phyloP scores from a whole-genome alignment of 2,113 vertebrate species.

The Dipodomys spectabilis region DNA sequence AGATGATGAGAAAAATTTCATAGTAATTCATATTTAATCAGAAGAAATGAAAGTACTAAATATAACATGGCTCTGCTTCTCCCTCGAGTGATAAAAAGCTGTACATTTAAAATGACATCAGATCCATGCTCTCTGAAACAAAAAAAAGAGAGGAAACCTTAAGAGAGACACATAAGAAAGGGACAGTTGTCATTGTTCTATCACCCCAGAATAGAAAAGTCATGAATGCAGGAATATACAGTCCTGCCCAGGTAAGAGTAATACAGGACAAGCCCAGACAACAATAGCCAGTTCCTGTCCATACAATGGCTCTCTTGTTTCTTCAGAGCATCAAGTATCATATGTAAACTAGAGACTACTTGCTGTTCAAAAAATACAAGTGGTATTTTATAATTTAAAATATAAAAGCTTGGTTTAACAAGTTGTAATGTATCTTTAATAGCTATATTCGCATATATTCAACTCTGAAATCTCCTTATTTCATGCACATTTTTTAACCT shows the following conservation, averaged over 20 bases:
- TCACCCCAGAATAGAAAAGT: conserved; percentile 75
- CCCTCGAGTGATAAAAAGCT: conserved; percentile 95
- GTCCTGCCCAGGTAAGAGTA: conserved; percentile 68
- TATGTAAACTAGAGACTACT: not conserved
- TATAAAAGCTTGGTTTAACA: not conserved
- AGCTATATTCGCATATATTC: not conserved
- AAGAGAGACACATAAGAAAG: conserved; percentile 80
- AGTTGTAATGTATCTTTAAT: not conserved
- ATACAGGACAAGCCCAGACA: conserved; percentile 52
- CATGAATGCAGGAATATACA: conserved; percentile 69
- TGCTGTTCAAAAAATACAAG: conserved; percentile 47
- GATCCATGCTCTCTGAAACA: conserved; percentile 90
- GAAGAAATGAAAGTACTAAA: conserved; percentile 97
- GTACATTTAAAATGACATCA: conserved; percentile 95
- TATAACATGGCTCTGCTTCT: conserved; percentile 95
- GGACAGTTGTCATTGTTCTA: conserved; percentile 76
- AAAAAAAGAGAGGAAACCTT: conserved; percentile 78
- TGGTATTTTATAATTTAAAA: conserved; percentile 30
- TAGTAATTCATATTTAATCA: conserved; percentile 98
- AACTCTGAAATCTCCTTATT: conserved; percentile 61
- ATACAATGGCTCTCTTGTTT: not conserved
- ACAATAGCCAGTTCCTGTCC: conserved; percentile 54
- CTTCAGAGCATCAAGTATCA: not conserved
- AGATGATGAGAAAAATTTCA: conserved; percentile 98
- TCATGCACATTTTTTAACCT: not conserved